Percentiles rank a stretch among this genome's conserved stretches.
Evolutionary conservation across 2,888 invertebrate genomes (phyloP).

Genomic region (Agrilus cyanescens): DNA sequence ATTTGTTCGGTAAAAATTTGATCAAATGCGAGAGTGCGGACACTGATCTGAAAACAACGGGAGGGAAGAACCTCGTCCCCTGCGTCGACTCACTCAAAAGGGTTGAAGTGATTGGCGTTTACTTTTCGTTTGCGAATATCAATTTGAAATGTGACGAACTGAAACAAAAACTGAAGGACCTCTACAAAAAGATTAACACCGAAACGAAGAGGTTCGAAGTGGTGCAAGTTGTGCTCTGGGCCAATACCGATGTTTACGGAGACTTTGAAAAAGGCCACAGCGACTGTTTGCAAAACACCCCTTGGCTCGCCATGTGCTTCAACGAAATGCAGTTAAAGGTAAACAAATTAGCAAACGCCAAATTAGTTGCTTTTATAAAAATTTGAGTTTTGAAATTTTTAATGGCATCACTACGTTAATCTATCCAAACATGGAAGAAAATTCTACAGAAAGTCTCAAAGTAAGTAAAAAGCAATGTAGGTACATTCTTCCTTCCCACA

Average conservation of each 20-base stretch:
- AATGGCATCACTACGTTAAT: too few relatives aligned
- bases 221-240: constrained; percentile 59
- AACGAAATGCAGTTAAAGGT: constrained; percentile 61
- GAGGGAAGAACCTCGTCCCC: constrained; percentile 37
- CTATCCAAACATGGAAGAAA: too few relatives aligned
- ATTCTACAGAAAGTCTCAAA: too few relatives aligned
- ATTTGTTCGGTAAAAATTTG: constrained; percentile 45
- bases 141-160: constrained; percentile 57
- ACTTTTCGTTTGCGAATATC: constrained; percentile 60
- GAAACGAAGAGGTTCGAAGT: constrained; percentile 41
- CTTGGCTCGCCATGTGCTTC: constrained; percentile 61
- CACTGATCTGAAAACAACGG: constrained; percentile 31
- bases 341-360: constrained; percentile 16
- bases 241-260: constrained; percentile 48
- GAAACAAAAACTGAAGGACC: constrained; percentile 47
- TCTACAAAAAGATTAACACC: constrained; percentile 37
- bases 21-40: constrained; percentile 37
- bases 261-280: constrained; percentile 55
- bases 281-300: constrained; percentile 48
- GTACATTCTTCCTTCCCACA: too few relatives aligned
- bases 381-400: too few relatives aligned
- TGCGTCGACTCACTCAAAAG: constrained; percentile 41
- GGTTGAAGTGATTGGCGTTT: constrained; percentile 48
- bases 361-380: too few relatives aligned
- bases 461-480: too few relatives aligned